Conservation (phyloP, 1,140 invertebrate genomes). For the Mesaphorura yosii region DNA sequence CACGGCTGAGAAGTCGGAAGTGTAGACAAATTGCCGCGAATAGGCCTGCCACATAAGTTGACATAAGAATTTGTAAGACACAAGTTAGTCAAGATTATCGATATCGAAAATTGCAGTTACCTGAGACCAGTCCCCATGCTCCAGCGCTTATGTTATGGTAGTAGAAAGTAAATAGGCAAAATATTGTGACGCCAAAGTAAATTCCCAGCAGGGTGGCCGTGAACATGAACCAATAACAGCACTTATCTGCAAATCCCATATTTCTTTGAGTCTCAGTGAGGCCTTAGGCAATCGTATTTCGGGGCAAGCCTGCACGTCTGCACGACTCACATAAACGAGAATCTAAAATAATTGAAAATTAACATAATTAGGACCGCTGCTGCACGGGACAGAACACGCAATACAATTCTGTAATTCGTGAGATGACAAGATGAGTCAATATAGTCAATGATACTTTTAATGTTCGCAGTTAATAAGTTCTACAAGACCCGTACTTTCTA, state of each 20-base stretch:
- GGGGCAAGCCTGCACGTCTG: no score
- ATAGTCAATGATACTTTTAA: no score
- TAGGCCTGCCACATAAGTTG: conserved; percentile 14
- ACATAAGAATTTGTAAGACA: not conserved
- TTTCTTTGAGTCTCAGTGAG: no score
- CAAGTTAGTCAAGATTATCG: no score
- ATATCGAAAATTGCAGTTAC: conserved; percentile 8
- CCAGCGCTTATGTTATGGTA: conserved; percentile 29
- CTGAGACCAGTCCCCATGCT: conserved; percentile 27
- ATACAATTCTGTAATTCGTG: no score
- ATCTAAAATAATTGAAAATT: not conserved
- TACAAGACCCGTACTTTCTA: no score
- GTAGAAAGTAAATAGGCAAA: conserved; percentile 29
- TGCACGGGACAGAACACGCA: no score
- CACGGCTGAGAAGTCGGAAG: conserved; percentile 16
- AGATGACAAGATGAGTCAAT: no score
- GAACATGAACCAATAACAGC: conserved; percentile 20
- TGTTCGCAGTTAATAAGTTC: no score
- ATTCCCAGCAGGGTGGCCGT: conserved; percentile 23
- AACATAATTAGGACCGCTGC: not conserved
- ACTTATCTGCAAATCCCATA: conserved; percentile 19
- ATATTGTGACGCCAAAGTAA: conserved; percentile 29
- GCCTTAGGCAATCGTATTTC: no score
- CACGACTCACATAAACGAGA: no score
- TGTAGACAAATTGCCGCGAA: conserved; percentile 28